Base-by-base conservation (phyloP, 2,888 invertebrate genomes). In the Pogonocherus hispidulus region DNA sequence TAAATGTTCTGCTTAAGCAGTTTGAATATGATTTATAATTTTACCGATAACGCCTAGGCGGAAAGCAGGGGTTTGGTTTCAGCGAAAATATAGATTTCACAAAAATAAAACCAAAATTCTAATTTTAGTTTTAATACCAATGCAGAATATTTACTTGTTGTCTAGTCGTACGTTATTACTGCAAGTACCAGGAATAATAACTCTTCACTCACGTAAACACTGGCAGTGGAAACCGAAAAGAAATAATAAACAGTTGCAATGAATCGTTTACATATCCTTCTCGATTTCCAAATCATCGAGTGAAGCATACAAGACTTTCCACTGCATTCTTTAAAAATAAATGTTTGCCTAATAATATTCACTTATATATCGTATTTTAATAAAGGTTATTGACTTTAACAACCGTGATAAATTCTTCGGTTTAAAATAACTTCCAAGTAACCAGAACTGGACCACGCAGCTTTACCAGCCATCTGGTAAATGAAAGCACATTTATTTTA, bases 321-420 rank as follows among this genome's bases (percentile, higher is more conserved):
- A 47, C 22, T 47, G 18, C 19, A 22, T 14, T 22, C n/a, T n/a
- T 47, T 8, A 11, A 22, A 55, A 55, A 37, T 55, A 55, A 55
- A 55, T 54, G 18, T 51, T 51, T 51, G 49, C 18, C 52, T 54
- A 54, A 54, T 55, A 55, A 41, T 37, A 41, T 9, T 18, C 55
- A 55, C 19, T 59, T 59, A 18, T 18, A 49, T 51, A 51, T 22
- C 32, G 51, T 37, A 62, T 62, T 49, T 37, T 49, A 62, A 51
- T 62, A 51, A 51, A 37, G 62, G 62, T 62, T 62, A 37, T 51
- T 62, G 62, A 62, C 62, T 51, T 55, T 9, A 35, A 54, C 57
- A 57, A 44, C 19, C 49, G 41, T 41, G 47, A 59, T 47, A 23
- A 59, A 47, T 59, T 47, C 59, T 47, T 27, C 18, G 6, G 46